Base-by-base conservation (phyloP, 2,113 vertebrate species). In the Hystrix brachyura region DNA sequence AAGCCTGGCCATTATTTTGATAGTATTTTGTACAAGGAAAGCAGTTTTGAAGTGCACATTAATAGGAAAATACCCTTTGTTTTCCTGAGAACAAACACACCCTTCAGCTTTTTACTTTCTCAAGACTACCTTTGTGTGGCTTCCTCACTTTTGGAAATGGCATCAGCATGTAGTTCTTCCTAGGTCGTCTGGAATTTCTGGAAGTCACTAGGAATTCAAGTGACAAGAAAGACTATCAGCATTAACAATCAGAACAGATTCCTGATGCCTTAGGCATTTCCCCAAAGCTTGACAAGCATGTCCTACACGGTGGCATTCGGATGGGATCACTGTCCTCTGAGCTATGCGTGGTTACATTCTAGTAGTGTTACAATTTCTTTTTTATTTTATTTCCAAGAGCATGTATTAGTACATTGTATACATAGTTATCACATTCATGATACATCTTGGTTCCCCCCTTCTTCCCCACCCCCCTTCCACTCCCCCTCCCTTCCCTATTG, bases 121-220 rank as follows among this genome's bases (percentile, higher is more conserved):
- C 18, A 57, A 87, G 34, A 55, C 3, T 93, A n/a, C 85, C 25
- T 95, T 86, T 91, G 29, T 38, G 48, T 93, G 23, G 3, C 38
- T 93, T 94, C 82, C 65, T 94, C 48, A 27, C 38, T 53, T 74
- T 65, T 76, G 60, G 32, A 88, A 93, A 81, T 91, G 78, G 14
- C 34, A 72, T 82, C 78, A 72, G 87, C 78, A 32, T 55, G 25
- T 46, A 4, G 17, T 60, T 89, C 65, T 91, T 53, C 14, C 23
- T 64, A 60, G 46, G 34, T 87, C 60, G 60, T 43, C 74, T 84
- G 67, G 62, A 67, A 72, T 94, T 97, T 95, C 79, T 89, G 38
- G 17, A 94, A 85, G 25, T 87, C 79, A 82, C 34, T 72, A 96
- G 79, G 25, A 95, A 94, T n/a, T 90, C 55, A 76, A 1, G 79